phyloP scores from a whole-genome alignment of 2,113 vertebrate species.

The Pachypanchax playfairii region DNA sequence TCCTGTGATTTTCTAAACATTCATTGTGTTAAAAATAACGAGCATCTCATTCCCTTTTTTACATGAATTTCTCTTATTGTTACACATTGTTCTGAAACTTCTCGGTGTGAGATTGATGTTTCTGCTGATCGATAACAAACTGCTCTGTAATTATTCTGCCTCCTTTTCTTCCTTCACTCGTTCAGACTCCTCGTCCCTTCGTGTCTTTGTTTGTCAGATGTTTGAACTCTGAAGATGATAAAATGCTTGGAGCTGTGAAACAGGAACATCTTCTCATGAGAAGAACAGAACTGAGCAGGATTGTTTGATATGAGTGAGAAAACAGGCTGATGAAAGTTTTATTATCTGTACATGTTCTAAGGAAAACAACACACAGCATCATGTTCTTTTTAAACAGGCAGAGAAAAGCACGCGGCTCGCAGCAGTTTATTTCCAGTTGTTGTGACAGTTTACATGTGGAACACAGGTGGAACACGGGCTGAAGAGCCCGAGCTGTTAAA shows the following conservation, averaged over 20 bases:
- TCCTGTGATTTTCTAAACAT: no score
- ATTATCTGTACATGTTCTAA: no score
- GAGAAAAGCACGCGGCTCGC: not conserved
- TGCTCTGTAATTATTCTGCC: not conserved
- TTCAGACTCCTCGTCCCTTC: not conserved
- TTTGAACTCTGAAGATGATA: not conserved
- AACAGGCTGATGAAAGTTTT: no score
- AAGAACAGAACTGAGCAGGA: no score
- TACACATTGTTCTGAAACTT: not conserved
- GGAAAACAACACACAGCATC: no score
- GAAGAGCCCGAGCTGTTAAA: constrained; percentile 3
- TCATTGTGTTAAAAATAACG: not conserved
- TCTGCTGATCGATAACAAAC: not conserved
- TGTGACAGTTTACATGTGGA: constrained; percentile 3
- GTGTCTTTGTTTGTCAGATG: constrained; percentile 6
- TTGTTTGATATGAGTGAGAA: no score
- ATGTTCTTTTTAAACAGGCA: no score
- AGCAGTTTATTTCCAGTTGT: not conserved
- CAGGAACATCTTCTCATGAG: no score
- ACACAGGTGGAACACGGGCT: not conserved
- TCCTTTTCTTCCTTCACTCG: not conserved
- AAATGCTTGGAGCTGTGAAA: not conserved
- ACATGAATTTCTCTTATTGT: not conserved
- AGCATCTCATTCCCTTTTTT: not conserved
- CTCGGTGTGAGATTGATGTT: not conserved